These are phyloP conservation scores for Portevinia maculata DNA, from an alignment of 2,888 invertebrate genomes.

Conservation along the genomic window DNA sequence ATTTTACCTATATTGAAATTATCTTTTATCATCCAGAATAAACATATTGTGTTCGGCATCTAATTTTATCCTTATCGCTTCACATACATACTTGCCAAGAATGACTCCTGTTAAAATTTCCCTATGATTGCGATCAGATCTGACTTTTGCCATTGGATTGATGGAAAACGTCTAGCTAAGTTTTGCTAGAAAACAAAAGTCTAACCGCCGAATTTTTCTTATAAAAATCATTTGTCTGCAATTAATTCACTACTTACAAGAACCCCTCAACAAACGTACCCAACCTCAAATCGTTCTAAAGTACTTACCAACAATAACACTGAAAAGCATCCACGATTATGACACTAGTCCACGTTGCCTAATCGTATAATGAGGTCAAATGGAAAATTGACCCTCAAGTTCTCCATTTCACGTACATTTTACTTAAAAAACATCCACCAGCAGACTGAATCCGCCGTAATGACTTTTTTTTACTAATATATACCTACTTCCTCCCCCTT, in stretches of 20 bases:
- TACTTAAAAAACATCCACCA: constrained; percentile 7
- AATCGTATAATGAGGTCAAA: constrained; percentile 64
- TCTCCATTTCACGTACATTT: not conserved
- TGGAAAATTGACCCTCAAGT: constrained; percentile 40
- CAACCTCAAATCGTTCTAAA: not conserved
- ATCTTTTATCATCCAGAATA: no score
- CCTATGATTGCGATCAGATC: no score
- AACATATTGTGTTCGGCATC: no score
- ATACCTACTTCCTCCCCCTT: not conserved
- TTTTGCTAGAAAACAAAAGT: no score
- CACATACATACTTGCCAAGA: no score
- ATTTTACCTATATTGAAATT: no score
- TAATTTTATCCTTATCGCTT: no score
- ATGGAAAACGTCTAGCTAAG: no score
- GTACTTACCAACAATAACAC: not conserved
- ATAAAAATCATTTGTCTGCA: constrained; percentile 18
- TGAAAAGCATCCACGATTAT: constrained; percentile 22
- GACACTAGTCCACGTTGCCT: constrained; percentile 26
- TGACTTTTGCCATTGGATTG: no score
- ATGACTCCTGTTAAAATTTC: no score
- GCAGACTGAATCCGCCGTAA: constrained; percentile 21
- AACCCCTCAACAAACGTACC: not conserved
- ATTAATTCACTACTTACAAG: not conserved
- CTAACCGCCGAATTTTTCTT: not conserved
- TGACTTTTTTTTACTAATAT: constrained; percentile 27